Evolutionary conservation across 2,888 invertebrate species (phyloP).

Genomic region (Calliphora vomitoria): DNA sequence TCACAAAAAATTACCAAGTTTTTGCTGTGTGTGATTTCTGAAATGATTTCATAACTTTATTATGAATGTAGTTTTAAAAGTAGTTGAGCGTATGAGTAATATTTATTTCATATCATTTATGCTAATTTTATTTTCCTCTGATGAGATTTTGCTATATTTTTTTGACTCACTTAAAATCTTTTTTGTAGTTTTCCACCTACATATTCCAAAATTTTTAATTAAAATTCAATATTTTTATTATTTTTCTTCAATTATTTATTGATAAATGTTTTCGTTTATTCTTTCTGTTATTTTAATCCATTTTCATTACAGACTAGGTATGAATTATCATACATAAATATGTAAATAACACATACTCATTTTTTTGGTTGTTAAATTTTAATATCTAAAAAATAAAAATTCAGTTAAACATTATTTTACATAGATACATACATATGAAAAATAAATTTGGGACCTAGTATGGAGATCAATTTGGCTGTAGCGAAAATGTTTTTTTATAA

Average conservation of each 20-base stretch:
- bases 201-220: neutral
- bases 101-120: neutral
- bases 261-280: slow-evolving; percentile 45
- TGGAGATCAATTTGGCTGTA: too few species aligned
- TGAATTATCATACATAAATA: slow-evolving; percentile 52
- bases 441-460: too few species aligned
- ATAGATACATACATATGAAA: neutral
- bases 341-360: slow-evolving; percentile 39
- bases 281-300: slow-evolving; percentile 38
- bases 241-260: slow-evolving; percentile 52
- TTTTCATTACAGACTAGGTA: slow-evolving; percentile 61
- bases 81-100: neutral
- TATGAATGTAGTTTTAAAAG: too few species aligned
- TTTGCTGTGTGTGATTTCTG: too few species aligned
- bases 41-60: too few species aligned
- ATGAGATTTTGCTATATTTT: too few species aligned
- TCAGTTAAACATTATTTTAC: neutral
- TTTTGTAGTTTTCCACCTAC: neutral
- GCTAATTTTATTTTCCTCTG: neutral
- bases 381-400: slow-evolving; percentile 8
- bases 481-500: too few species aligned
- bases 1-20: too few species aligned
- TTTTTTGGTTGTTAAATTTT: slow-evolving; percentile 14
- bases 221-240: slow-evolving; percentile 10
- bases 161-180: too few species aligned